Percentiles rank a stretch among this genome's conserved stretches.
These are phyloP conservation scores for Dasypolia templi DNA, from an alignment of 2,888 invertebrate genomes.

Conservation along the genomic window DNA sequence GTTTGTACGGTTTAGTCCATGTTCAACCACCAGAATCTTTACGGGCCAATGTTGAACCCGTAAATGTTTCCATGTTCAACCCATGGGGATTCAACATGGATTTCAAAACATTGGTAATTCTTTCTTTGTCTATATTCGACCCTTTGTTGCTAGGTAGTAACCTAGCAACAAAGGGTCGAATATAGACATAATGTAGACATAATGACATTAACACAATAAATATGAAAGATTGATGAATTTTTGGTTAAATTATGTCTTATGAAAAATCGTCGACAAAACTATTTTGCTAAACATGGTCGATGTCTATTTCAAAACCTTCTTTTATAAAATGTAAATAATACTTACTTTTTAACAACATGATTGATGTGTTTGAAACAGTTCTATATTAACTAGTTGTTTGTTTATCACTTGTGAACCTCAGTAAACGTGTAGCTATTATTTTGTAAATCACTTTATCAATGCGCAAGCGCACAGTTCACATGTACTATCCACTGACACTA, in stretches of 20 bases:
- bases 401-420: constrained; percentile 16
- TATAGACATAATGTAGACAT: too few relatives aligned
- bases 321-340: constrained; percentile 6
- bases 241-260: not conserved
- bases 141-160: too few relatives aligned
- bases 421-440: constrained; percentile 35
- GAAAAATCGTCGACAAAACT: not conserved
- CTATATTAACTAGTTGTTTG: not conserved
- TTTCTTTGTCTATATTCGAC: too few relatives aligned
- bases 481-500: constrained; percentile 55
- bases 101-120: too few relatives aligned
- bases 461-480: constrained; percentile 44
- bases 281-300: not conserved
- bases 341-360: constrained; percentile 60
- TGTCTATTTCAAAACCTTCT: constrained; percentile 33
- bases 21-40: too few relatives aligned
- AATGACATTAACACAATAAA: too few relatives aligned
- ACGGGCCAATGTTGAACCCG: too few relatives aligned
- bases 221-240: not conserved
- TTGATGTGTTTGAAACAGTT: constrained; percentile 11
- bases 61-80: too few relatives aligned
- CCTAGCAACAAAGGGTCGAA: too few relatives aligned
- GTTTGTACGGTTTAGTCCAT: too few relatives aligned
- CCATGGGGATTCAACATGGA: too few relatives aligned
- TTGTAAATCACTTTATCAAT: constrained; percentile 49